phyloP scores from a whole-genome alignment of 2,888 invertebrate species.

The Anorthoa munda region DNA sequence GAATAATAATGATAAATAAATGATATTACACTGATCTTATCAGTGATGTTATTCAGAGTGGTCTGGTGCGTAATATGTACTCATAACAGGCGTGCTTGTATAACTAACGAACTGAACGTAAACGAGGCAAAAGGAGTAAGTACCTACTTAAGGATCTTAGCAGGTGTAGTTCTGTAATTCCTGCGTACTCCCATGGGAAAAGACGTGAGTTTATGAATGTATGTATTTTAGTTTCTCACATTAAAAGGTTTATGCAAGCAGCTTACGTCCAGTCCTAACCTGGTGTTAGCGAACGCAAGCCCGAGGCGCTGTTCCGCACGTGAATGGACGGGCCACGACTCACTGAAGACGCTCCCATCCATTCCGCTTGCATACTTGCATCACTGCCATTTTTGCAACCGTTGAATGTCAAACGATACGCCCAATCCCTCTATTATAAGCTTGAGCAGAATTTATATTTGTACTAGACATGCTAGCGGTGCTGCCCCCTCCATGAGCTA shows the following conservation, averaged over 20 bases:
- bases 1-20: not conserved
- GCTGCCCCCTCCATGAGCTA: constrained; percentile 39
- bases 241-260: constrained; percentile 17
- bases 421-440: constrained; percentile 73
- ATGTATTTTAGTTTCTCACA: not conserved
- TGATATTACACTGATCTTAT: too few relatives aligned
- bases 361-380: constrained; percentile 75
- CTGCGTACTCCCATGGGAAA: too few relatives aligned
- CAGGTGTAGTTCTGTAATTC: too few relatives aligned
- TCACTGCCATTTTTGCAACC: constrained; percentile 81
- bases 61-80: too few relatives aligned
- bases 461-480: constrained; percentile 50
- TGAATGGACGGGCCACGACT: constrained; percentile 72
- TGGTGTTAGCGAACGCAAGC: constrained; percentile 62
- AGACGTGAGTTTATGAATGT: too few relatives aligned
- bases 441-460: constrained; percentile 63
- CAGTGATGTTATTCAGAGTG: too few relatives aligned
- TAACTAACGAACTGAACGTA: too few relatives aligned
- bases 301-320: constrained; percentile 74
- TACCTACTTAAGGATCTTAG: too few relatives aligned
- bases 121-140: too few relatives aligned
- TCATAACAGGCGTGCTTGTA: too few relatives aligned
- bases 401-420: constrained; percentile 85
- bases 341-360: constrained; percentile 78
- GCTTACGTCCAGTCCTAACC: constrained; percentile 56